A percentile compares a stretch with the other conserved stretches of the same genome.
Evolutionary conservation across 2,888 invertebrate genomes (phyloP).

Genomic region (Lamellibrachia columna): DNA sequence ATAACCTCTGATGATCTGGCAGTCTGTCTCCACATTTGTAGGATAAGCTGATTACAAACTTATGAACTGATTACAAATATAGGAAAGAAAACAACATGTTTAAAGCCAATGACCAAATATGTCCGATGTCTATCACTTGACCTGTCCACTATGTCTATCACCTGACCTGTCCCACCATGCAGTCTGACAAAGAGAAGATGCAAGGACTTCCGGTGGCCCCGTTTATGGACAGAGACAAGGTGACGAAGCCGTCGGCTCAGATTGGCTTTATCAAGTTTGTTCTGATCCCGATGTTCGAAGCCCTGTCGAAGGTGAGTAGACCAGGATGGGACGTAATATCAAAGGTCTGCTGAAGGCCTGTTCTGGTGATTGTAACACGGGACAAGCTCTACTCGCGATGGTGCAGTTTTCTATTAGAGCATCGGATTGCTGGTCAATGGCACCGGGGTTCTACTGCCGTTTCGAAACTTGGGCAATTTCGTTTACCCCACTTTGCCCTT

Average conservation of each 20-base stretch:
- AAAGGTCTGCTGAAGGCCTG: too few relatives aligned
- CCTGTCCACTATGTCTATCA: not conserved
- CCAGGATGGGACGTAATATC: too few relatives aligned
- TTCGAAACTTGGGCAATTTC: too few relatives aligned
- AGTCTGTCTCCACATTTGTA: too few relatives aligned
- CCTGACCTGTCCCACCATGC: not conserved
- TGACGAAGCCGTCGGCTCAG: constrained; percentile 66
- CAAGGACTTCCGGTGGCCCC: constrained; percentile 66
- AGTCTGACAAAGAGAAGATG: constrained; percentile 66
- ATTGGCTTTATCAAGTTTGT: constrained; percentile 67
- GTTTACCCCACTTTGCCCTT: too few relatives aligned
- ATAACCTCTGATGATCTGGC: too few relatives aligned
- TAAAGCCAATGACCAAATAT: not conserved
- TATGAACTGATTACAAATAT: not conserved
- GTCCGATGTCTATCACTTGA: too few relatives aligned
- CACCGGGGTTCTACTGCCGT: too few relatives aligned
- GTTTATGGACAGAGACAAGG: constrained; percentile 67
- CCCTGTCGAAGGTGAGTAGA: constrained; percentile 53
- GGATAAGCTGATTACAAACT: not conserved
- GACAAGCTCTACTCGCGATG: too few relatives aligned
- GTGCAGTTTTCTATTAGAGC: too few relatives aligned
- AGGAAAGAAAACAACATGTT: not conserved
- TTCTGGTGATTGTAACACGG: too few relatives aligned
- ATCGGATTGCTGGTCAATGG: too few relatives aligned
- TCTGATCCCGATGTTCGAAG: constrained; percentile 66